Conservation (phyloP, 1,140 invertebrate genomes). For the Pogonomyrmex barbatus region DNA sequence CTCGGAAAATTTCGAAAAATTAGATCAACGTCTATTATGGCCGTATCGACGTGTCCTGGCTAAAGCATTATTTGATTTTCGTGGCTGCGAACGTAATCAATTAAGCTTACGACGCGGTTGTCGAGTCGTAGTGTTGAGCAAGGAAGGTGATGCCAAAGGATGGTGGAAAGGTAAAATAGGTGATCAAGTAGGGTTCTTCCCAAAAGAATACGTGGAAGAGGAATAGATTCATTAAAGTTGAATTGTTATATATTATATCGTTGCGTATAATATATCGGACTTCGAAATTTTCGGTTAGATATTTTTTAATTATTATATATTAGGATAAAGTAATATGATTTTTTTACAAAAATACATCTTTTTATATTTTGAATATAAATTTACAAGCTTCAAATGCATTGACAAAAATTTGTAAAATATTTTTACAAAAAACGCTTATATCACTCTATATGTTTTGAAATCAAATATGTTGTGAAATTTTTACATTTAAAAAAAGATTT, state of each 20-base stretch:
- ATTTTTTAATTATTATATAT: background rate
- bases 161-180: conserved; percentile 93
- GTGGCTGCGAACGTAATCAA: conserved; percentile 91
- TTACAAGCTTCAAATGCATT: background rate
- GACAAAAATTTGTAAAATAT: background rate
- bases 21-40: conserved; percentile 91
- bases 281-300: background rate
- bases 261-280: conserved; percentile 36
- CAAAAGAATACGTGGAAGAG: conserved; percentile 88
- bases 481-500: background rate
- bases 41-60: conserved; percentile 91
- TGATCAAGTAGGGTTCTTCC: conserved; percentile 89
- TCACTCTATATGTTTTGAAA: background rate
- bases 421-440: background rate
- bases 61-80: conserved; percentile 91
- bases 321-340: background rate
- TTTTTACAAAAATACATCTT: background rate
- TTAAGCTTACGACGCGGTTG: conserved; percentile 92
- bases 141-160: conserved; percentile 92
- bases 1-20: conserved; percentile 95
- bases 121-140: conserved; percentile 91
- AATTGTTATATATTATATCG: conserved; percentile 14
- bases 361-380: background rate
- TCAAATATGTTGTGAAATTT: background rate
- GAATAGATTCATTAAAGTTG: conserved; percentile 72